phyloP scores from a whole-genome alignment of 2,888 invertebrate genomes.

The Crepidodera aurea region DNA sequence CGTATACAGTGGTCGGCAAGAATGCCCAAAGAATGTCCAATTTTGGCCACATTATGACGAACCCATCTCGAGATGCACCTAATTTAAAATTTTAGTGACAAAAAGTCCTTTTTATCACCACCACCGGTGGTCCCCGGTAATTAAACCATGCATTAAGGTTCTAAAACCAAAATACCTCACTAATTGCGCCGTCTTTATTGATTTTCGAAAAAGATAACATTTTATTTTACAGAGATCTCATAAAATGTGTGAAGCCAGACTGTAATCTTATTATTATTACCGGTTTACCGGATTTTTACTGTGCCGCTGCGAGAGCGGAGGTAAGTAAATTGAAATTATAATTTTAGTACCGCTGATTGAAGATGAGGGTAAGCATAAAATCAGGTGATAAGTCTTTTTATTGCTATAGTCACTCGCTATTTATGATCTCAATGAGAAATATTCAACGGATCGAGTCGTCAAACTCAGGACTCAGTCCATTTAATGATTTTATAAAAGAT shows the following conservation, averaged over 20 bases:
- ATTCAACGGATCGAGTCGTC: conserved; percentile 5
- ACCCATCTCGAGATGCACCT: conserved; percentile 12
- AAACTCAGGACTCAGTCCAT: conserved; percentile 11
- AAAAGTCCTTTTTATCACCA: conserved; percentile 37
- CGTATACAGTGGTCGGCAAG: neutral
- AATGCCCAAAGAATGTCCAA: neutral
- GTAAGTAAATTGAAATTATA: conserved; percentile 37
- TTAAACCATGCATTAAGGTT: conserved; percentile 39
- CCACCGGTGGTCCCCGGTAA: conserved; percentile 40
- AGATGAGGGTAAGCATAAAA: conserved; percentile 33
- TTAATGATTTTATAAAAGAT: conserved; percentile 21
- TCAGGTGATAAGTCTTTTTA: conserved; percentile 37
- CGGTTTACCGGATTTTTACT: conserved; percentile 31
- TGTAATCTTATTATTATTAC: conserved; percentile 33
- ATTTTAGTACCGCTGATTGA: conserved; percentile 35
- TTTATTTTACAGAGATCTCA: conserved; percentile 34
- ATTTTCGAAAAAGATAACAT: conserved; percentile 44
- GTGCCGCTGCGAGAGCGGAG: conserved; percentile 21
- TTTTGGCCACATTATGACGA: conserved; percentile 14
- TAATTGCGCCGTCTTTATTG: conserved; percentile 49
- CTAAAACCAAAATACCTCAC: conserved; percentile 47
- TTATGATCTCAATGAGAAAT: conserved; percentile 13
- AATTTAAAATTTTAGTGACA: conserved; percentile 34
- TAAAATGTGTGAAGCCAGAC: conserved; percentile 37
- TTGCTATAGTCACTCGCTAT: conserved; percentile 19